These are phyloP conservation scores for Drosophila mauritiana DNA, from an alignment of 1,140 invertebrate genomes.

Conservation along the genomic window DNA sequence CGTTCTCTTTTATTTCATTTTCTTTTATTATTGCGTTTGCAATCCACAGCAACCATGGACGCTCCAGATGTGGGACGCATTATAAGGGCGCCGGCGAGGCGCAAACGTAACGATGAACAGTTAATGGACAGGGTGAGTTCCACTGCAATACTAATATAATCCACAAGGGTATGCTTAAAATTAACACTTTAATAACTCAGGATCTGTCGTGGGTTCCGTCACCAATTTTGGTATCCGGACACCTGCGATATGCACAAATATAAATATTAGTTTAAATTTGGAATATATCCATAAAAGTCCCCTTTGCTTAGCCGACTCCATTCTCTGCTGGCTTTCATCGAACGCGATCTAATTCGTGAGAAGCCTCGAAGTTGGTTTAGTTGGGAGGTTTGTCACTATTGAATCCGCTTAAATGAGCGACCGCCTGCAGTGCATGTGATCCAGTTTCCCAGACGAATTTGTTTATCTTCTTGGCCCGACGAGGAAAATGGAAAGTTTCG, in stretches of 20 bases:
- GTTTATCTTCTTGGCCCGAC: conserved; percentile 34
- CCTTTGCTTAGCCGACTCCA: neutral
- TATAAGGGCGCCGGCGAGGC: conserved; percentile 75
- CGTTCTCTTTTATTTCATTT: no score
- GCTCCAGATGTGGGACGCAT: conserved; percentile 72
- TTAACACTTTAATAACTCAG: neutral
- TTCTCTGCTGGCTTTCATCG: conserved; percentile 46
- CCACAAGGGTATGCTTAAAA: neutral
- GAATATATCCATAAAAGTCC: no score
- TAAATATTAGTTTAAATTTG: no score
- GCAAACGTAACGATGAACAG: conserved; percentile 80
- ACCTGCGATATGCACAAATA: no score
- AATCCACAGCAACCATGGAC: conserved; percentile 58
- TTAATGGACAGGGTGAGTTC: conserved; percentile 77
- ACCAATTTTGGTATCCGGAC: neutral
- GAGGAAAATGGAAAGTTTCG: conserved; percentile 54
- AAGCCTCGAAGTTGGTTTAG: conserved; percentile 5
- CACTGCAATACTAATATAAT: neutral
- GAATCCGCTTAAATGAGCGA: conserved; percentile 27
- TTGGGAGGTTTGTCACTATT: conserved; percentile 30
- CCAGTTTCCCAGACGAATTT: conserved; percentile 37
- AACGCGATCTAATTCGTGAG: conserved; percentile 35
- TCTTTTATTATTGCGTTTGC: no score
- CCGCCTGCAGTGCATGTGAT: conserved; percentile 34
- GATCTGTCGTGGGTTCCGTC: neutral